These are phyloP conservation scores for Scaptomyza polygonia DNA, from an alignment of 2,888 invertebrate species.

Conservation along the genomic window DNA sequence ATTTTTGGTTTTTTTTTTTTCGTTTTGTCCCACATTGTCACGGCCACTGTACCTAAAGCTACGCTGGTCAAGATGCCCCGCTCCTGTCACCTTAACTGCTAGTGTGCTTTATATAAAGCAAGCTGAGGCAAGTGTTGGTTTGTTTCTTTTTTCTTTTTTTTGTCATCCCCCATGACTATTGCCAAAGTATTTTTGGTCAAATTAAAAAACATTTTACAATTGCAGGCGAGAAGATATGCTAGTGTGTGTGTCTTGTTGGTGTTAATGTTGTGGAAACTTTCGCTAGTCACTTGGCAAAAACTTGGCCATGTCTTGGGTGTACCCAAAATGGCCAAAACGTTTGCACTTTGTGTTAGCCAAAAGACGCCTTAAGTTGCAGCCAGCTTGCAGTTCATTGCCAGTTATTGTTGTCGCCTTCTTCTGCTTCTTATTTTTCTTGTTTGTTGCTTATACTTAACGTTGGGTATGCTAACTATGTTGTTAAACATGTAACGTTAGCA, in stretches of 20 bases:
- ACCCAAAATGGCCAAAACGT: constrained; percentile 61
- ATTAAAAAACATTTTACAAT: constrained; percentile 78
- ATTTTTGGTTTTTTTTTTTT: background rate
- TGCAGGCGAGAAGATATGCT: constrained; percentile 30
- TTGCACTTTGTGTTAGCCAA: constrained; percentile 55
- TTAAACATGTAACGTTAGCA: background rate
- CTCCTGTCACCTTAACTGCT: background rate
- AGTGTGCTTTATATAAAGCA: constrained; percentile 28
- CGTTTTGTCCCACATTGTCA: constrained; percentile 12
- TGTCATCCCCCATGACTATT: constrained; percentile 55
- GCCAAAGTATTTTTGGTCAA: constrained; percentile 75
- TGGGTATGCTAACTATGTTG: background rate
- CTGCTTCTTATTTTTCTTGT: background rate
- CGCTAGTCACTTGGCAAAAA: constrained; percentile 55
- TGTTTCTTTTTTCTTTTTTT: constrained; percentile 25
- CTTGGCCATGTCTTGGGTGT: constrained; percentile 53
- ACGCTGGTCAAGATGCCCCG: constrained; percentile 3
- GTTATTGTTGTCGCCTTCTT: constrained; percentile 47
- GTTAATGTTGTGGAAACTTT: constrained; percentile 45
- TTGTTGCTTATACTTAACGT: constrained; percentile 3
- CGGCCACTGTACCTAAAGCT: constrained; percentile 16
- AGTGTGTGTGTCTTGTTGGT: constrained; percentile 23
- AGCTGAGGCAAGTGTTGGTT: constrained; percentile 39
- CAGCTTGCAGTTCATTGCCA: constrained; percentile 44
- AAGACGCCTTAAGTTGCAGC: constrained; percentile 37